These are phyloP conservation scores for Erythrocercus mccallii DNA, from an alignment of 2,113 vertebrate genomes.

Conservation along the genomic window DNA sequence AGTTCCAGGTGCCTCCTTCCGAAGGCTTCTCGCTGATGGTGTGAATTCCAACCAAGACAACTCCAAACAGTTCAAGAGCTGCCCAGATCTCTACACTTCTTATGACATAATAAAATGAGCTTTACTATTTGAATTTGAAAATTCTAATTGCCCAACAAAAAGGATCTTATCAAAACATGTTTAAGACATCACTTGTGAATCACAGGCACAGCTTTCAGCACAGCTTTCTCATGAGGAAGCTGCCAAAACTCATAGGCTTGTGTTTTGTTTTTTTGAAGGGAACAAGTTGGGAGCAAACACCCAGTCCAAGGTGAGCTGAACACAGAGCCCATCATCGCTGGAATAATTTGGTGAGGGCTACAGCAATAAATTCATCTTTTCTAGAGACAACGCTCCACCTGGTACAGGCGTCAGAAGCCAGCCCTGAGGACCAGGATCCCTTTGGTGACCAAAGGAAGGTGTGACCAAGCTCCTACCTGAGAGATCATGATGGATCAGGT, in stretches of 20 bases:
- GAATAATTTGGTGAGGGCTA: background rate
- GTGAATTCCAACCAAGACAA: background rate
- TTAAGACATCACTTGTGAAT: slow-evolving; percentile 15
- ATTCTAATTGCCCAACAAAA: slow-evolving; percentile 16
- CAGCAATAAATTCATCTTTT: background rate
- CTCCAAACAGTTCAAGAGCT: background rate
- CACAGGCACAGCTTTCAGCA: background rate
- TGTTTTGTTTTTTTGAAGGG: background rate
- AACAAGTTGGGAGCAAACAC: background rate
- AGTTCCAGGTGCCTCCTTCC: background rate
- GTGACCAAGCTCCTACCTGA: slow-evolving; percentile 75
- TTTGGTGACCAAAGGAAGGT: background rate
- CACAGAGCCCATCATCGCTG: background rate
- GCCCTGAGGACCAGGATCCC: background rate
- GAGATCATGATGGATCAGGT: slow-evolving; percentile 94
- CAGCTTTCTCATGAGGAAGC: slow-evolving; percentile 4
- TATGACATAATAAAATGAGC: background rate
- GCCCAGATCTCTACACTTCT: background rate
- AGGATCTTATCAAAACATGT: slow-evolving; percentile 12
- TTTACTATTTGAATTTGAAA: background rate
- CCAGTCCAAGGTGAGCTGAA: background rate
- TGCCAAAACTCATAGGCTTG: background rate
- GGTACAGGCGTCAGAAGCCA: background rate
- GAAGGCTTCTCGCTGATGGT: background rate
- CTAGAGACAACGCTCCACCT: background rate